Conservation (phyloP, 2,888 invertebrate genomes). For the Acanthoscelides obtectus region DNA sequence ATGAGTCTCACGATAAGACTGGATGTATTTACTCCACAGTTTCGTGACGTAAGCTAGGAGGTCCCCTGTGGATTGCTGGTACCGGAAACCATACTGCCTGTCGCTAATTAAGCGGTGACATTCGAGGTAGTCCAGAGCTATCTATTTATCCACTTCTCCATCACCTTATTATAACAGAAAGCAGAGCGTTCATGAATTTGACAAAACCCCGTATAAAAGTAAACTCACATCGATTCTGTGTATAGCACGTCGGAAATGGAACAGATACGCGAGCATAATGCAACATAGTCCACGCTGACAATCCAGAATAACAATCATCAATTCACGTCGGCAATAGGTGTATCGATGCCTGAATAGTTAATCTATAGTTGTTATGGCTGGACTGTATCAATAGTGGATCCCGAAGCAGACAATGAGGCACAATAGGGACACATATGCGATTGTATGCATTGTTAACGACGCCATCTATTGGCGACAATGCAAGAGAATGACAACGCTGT, state of each 20-base stretch:
- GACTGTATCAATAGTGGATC: slow-evolving; percentile 43
- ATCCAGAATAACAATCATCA: slow-evolving; percentile 43
- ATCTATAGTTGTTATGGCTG: slow-evolving; percentile 45
- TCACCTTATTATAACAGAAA: not conserved
- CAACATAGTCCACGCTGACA: slow-evolving; percentile 22
- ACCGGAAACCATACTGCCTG: no score
- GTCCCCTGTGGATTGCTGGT: no score
- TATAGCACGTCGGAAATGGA: slow-evolving; percentile 14
- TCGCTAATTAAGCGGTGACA: no score
- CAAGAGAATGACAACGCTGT: slow-evolving; percentile 38
- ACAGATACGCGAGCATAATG: slow-evolving; percentile 25
- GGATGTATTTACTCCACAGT: no score
- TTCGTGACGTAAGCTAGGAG: no score
- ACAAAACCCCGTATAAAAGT: not conserved
- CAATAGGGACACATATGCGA: slow-evolving; percentile 43
- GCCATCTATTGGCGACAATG: slow-evolving; percentile 43
- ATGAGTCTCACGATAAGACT: no score
- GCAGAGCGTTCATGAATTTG: not conserved
- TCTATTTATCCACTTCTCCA: no score
- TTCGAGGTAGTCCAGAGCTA: no score
- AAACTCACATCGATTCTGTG: not conserved
- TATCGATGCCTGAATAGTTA: slow-evolving; percentile 47
- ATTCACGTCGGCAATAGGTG: slow-evolving; percentile 46
- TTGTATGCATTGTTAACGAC: slow-evolving; percentile 42
- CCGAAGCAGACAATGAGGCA: slow-evolving; percentile 41